Evolutionary conservation across 2,888 invertebrate genomes (phyloP).

Genomic region (Eristalinus sepulchralis): DNA sequence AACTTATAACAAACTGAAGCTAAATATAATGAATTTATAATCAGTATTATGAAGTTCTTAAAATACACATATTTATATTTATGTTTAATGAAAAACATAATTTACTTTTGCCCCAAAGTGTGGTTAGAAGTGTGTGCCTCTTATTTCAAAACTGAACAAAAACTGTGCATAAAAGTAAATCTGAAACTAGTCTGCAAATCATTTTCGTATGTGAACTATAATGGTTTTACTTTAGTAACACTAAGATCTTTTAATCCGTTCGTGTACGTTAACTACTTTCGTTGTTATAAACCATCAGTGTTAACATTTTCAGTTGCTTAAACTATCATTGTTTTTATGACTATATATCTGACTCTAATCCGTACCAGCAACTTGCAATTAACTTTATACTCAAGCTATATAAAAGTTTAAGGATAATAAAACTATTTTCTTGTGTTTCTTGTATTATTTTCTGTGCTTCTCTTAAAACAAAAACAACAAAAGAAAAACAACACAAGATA

Average conservation of each 20-base stretch:
- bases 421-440: background rate
- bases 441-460: slow-evolving; percentile 1
- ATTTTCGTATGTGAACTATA: background rate
- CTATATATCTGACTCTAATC: slow-evolving; percentile 28
- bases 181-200: background rate
- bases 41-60: no score
- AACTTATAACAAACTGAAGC: no score
- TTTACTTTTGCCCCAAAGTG: no score
- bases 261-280: background rate
- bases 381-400: slow-evolving; percentile 4
- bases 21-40: no score
- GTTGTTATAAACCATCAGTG: background rate
- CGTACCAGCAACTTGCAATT: slow-evolving; percentile 43
- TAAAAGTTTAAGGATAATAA: background rate
- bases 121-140: background rate
- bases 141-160: background rate
- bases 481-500: background rate
- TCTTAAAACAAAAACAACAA: background rate
- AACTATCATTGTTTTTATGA: background rate
- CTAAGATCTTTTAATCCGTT: background rate
- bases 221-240: background rate
- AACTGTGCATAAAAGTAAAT: background rate
- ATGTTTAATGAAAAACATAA: no score
- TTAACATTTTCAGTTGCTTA: background rate
- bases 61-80: no score